Evolutionary conservation across 2,797 vertebrate species (phyloP), one percentile per base, ranked within the genome.

Genomic region (Sarcoramphus papa): DNA sequence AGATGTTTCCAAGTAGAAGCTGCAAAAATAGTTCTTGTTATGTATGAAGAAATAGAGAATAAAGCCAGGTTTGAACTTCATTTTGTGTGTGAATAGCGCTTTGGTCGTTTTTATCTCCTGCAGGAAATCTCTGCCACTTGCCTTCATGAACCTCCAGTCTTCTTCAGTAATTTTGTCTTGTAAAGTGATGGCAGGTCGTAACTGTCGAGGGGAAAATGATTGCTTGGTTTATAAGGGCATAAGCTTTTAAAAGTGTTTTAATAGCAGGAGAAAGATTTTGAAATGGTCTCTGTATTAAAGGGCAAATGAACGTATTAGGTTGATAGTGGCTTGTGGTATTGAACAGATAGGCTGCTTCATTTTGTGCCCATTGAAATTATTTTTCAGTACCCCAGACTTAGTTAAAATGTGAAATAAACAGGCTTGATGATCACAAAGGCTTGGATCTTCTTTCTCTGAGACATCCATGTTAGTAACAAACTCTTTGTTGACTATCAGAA

Each of bases 161-260:
- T 81, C 83, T 68, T 80, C 57, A 59, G 33, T 85, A 85, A 83
- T 95, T 90, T 95, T 72, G 76, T 75, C 57, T 77, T 88, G 81
- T 90, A 50, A 88, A 91, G 41, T 17, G 75, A 91, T 83, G 72
- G 81, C 59, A 93, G 90, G 64, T 88, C 1, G 0, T 57, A 64
- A 78, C 57, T 89, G 62, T 93, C 1, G 0, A 93, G 78, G 53
- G 11, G 43, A 62, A 83, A 95, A 92, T 68, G 86, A 92, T 92
- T 89, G 65, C 65, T 93, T 65, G 64, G 75, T 75, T 91, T 93
- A 85, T 57, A 91, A 95, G 72, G 86, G 68, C 62, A 89, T 81
- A 90, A 91, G 60, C 78, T 95, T 93, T 70, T 85, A 88, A 75
- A 93, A 87, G 88, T 51, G 51, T 91, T 95, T 95, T 95, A 96